Evolutionary conservation across 1,140 invertebrate genomes (phyloP).

Genomic region (Paracyclopina nana): DNA sequence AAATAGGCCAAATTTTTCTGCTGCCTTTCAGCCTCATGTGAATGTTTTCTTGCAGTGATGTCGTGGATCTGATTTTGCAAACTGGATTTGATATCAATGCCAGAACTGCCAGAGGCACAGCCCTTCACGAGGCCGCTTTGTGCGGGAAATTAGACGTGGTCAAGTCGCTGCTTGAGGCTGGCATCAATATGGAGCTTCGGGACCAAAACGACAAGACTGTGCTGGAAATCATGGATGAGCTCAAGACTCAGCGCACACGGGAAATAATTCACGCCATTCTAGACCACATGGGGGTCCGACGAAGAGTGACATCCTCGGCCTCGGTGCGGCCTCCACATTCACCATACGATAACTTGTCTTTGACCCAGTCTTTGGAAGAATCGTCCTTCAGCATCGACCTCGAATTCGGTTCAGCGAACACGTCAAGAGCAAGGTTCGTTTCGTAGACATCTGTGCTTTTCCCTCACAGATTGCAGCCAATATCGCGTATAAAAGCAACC

Average conservation of each 20-base stretch:
- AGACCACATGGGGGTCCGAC: neutral
- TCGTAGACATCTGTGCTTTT: too few relatives aligned
- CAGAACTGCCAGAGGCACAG: conserved; percentile 63
- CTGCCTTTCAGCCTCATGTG: too few relatives aligned
- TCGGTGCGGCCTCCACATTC: too few relatives aligned
- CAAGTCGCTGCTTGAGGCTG: conserved; percentile 1
- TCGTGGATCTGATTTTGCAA: conserved; percentile 5
- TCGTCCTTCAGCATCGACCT: conserved; percentile 9
- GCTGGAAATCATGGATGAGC: conserved; percentile 13
- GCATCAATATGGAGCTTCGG: conserved; percentile 6
- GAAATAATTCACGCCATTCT: conserved; percentile 12
- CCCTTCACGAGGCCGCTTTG: conserved; percentile 80
- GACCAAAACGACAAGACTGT: conserved; percentile 4
- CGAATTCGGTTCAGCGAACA: conserved; percentile 1
- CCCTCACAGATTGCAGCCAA: too few relatives aligned
- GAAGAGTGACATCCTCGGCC: too few relatives aligned
- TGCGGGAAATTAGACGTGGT: conserved; percentile 48
- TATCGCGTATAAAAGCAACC: too few relatives aligned
- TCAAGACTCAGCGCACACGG: conserved; percentile 5
- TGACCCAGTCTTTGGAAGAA: neutral
- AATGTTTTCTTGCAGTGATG: conserved; percentile 11
- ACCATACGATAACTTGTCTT: conserved; percentile 11
- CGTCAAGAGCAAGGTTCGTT: too few relatives aligned
- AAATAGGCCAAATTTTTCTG: too few relatives aligned
- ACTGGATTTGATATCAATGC: conserved; percentile 68